These are phyloP conservation scores for Edolisoma coerulescens DNA, from an alignment of 2,113 vertebrate species.

Conservation along the genomic window DNA sequence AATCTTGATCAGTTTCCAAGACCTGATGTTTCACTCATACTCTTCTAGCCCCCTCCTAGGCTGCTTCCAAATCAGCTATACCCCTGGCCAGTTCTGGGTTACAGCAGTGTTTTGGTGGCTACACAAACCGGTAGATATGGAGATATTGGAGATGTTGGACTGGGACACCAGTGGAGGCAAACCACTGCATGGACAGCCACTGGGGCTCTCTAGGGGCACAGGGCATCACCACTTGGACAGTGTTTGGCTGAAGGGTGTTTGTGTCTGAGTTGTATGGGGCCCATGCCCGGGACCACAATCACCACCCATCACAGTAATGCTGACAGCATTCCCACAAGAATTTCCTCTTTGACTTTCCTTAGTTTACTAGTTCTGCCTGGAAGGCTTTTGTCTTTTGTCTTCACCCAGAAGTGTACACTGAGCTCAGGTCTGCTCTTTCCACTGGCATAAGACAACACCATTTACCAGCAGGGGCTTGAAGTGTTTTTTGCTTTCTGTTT, in stretches of 20 bases:
- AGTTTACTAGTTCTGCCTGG: background rate
- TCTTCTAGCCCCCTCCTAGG: background rate
- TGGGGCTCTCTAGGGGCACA: background rate
- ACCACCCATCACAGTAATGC: background rate
- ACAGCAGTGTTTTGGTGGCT: background rate
- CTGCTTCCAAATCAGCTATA: background rate
- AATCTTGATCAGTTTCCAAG: background rate
- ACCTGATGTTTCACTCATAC: background rate
- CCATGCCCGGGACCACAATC: rapidly evolving
- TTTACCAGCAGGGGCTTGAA: background rate
- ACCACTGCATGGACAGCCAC: rapidly evolving
- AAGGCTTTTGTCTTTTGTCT: background rate
- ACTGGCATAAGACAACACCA: background rate
- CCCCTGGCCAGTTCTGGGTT: background rate
- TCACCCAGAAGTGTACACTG: background rate
- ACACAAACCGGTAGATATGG: background rate
- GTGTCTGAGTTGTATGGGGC: background rate
- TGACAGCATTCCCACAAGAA: background rate
- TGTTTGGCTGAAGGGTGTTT: background rate
- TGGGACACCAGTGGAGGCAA: background rate
- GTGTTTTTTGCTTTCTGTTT: background rate
- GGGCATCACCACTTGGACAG: background rate
- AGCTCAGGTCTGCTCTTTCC: background rate
- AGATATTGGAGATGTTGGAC: background rate
- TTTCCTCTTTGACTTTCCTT: background rate